Base-by-base conservation (phyloP, 2,113 vertebrate species). In the Urocitellus parryii region DNA sequence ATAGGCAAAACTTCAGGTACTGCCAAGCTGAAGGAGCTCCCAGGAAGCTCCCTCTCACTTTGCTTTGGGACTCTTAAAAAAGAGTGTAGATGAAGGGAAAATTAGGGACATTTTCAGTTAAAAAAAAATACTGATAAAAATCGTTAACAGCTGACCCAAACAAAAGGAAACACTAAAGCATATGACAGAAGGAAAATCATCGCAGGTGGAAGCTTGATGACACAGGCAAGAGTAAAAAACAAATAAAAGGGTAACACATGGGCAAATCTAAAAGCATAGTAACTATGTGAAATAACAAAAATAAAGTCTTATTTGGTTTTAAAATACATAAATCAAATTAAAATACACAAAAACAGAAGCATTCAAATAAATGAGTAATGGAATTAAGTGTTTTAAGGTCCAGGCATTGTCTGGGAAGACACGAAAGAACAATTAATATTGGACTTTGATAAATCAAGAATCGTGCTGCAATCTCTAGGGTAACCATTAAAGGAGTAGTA, bases 271-370 rank as follows among this genome's bases (percentile, higher is more conserved):
- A 91, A 84, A 68, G 39, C 78, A 77, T 70, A 42, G 11, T 65
- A 65, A 72, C 20, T 39, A 37, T 32, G 51, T 32, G 80, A 58
- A 77, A 58, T 72, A 72, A 68, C 9, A 81, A 42, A 70, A 82
- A 74, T 51, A 45, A 72, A 51, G 29, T 70, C 81, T 73, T 45
- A 20, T 8, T 48, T 61, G 20, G 37, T 39, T 95, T 67, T 25
- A 56, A 95, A 77, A 89, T 32, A 48, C 39, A 42, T 39, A 94
- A 80, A 91, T 91, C 73, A 84, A 94, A 88, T 70, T 58, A 76
- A 94, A 92, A 87, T 79, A 48, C 39, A 74, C 56, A 76, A 85
- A 84, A 96, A 67, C 32, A n/a, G 51, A 93, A 79, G 32, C 51
- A 37, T 65, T 93, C 63, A 76, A 88, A 56, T 24, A 73, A 34